These are phyloP conservation scores for Deladenus siricidicola DNA, from an alignment of 2,888 invertebrate species.

Conservation along the genomic window DNA sequence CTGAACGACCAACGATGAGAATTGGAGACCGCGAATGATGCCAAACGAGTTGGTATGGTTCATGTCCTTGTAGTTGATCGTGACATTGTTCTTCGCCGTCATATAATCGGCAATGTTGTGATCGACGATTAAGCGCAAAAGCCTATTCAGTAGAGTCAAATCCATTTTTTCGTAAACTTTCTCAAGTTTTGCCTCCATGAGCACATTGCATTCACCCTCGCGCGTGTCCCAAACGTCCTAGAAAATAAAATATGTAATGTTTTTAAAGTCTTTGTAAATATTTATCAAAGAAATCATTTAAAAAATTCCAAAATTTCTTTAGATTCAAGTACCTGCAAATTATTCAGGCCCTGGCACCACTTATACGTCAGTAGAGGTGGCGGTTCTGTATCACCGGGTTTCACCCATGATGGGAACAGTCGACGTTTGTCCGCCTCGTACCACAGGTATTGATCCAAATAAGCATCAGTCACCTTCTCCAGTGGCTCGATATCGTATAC, in stretches of 20 bases:
- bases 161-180: constrained; percentile 99
- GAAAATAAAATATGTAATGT: background rate
- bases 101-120: constrained; percentile 99
- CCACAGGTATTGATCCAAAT: constrained; percentile 98
- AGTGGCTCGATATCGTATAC: constrained; percentile 98
- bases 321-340: constrained; percentile 84
- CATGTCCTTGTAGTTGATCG: constrained; percentile 98
- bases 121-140: constrained; percentile 91
- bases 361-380: constrained; percentile 74
- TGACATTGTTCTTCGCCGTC: constrained; percentile 99
- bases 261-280: background rate
- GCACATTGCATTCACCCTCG: constrained; percentile 96
- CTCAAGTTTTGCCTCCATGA: constrained; percentile 90
- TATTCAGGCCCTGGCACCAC: constrained; percentile 73
- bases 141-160: constrained; percentile 86
- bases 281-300: background rate
- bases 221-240: constrained; percentile 92
- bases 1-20: constrained; percentile 96
- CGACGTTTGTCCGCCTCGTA: constrained; percentile 90
- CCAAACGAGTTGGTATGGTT: constrained; percentile 99
- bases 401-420: constrained; percentile 95
- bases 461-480: constrained; percentile 98
- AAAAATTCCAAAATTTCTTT: constrained; percentile 8
- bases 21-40: constrained; percentile 93
- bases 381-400: constrained; percentile 96